Evolutionary conservation across 2,888 invertebrate genomes (phyloP).

Genomic region (Craniophora ligustri): DNA sequence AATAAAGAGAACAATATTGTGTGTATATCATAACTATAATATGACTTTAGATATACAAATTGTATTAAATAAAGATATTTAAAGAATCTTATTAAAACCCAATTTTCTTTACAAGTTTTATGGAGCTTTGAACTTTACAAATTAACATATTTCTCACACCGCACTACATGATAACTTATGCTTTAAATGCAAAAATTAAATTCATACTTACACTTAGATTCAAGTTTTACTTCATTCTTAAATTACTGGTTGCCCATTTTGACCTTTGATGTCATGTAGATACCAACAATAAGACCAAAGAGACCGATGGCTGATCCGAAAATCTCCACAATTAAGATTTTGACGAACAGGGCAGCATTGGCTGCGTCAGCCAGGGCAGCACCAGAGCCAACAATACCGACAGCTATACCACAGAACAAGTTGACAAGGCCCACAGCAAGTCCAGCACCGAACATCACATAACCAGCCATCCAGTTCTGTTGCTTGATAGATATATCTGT

Average conservation of each 20-base stretch:
- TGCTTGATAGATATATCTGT: conserved; percentile 78
- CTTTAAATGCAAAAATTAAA: conserved; percentile 42
- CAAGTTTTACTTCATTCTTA: conserved; percentile 72
- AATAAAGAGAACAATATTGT: not conserved
- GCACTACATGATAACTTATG: conserved; percentile 9
- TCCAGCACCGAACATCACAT: conserved; percentile 98
- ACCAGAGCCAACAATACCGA: conserved; percentile 99
- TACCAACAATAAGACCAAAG: conserved; percentile 99
- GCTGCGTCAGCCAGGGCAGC: conserved; percentile 99
- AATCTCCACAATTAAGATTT: conserved; percentile 99
- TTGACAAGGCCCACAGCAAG: conserved; percentile 98
- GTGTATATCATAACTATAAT: too few species aligned
- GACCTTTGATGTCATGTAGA: conserved; percentile 96
- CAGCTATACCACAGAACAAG: conserved; percentile 97
- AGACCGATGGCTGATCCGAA: conserved; percentile 99
- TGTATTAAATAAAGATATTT: not conserved
- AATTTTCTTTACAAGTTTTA: not conserved
- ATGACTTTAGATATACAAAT: conserved; percentile 2
- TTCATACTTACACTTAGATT: conserved; percentile 81
- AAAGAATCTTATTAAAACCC: not conserved
- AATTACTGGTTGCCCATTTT: conserved; percentile 92
- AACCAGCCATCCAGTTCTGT: conserved; percentile 95
- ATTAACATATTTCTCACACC: conserved; percentile 10
- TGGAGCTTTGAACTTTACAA: not conserved
- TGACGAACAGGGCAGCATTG: conserved; percentile 98